Evolutionary conservation across 2,113 vertebrate species (phyloP).

Genomic region (Danionella cerebrum): DNA sequence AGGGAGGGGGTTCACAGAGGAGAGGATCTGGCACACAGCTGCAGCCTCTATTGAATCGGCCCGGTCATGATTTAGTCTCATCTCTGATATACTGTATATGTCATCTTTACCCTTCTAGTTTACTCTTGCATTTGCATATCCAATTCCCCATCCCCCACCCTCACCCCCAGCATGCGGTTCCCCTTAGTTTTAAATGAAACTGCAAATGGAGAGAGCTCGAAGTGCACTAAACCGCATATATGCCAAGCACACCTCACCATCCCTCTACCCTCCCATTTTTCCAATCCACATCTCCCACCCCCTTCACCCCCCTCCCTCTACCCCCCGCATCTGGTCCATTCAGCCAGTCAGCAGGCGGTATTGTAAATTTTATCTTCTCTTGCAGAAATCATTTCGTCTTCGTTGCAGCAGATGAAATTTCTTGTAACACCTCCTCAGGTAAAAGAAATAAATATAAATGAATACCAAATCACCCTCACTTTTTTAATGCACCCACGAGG

Average conservation of each 20-base stretch:
- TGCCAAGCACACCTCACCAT: constrained; percentile 46
- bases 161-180: constrained; percentile 62
- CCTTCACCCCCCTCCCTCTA: constrained; percentile 58
- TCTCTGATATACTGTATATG: constrained; percentile 31
- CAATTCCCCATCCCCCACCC: constrained; percentile 33
- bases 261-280: neutral
- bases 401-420: constrained; percentile 97
- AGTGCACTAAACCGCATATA: constrained; percentile 63
- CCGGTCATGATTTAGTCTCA: constrained; percentile 32
- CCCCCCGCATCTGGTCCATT: constrained; percentile 69
- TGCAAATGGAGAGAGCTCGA: constrained; percentile 7
- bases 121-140: constrained; percentile 11
- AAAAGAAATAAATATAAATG: constrained; percentile 60
- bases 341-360: constrained; percentile 87
- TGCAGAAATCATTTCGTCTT: constrained; percentile 96
- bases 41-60: constrained; percentile 27
- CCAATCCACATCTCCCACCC: neutral
- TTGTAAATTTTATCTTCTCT: constrained; percentile 97
- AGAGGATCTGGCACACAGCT: neutral
- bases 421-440: constrained; percentile 96
- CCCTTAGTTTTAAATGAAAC: no score
- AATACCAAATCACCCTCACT: constrained; percentile 71
- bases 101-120: constrained; percentile 1
- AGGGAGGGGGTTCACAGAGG: constrained; percentile 6
- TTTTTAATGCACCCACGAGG: constrained; percentile 77